Conservation (phyloP, 2,888 invertebrate genomes). For the Caradrina kadenii region DNA sequence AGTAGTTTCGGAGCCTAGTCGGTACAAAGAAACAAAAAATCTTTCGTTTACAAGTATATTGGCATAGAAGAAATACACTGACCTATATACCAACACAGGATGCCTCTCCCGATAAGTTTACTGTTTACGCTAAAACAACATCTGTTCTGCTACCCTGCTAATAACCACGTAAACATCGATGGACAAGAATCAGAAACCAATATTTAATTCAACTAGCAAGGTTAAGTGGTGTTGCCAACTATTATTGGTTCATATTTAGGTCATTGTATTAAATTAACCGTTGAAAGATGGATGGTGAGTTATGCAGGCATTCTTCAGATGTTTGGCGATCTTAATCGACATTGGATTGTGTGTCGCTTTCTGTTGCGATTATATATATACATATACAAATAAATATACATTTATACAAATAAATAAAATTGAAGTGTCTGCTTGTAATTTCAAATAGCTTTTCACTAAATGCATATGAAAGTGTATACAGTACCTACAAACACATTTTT, state of each 20-base stretch:
- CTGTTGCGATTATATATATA: background rate
- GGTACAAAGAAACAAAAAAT: no score
- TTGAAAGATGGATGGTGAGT: slow-evolving; percentile 35
- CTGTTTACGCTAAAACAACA: slow-evolving; percentile 28
- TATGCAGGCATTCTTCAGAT: background rate
- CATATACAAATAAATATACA: no score
- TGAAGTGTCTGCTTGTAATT: no score
- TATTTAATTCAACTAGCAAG: slow-evolving; percentile 20
- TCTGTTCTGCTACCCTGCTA: slow-evolving; percentile 21
- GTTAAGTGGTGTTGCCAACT: slow-evolving; percentile 21
- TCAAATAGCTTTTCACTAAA: no score
- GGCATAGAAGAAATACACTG: no score
- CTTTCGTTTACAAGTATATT: no score
- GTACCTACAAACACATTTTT: no score
- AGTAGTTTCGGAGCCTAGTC: no score
- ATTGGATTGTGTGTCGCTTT: slow-evolving; percentile 13
- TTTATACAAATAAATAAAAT: no score
- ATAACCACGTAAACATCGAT: slow-evolving; percentile 24
- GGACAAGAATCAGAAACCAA: slow-evolving; percentile 42
- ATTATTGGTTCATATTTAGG: slow-evolving; percentile 39
- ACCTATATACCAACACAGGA: slow-evolving; percentile 1
- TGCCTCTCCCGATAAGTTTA: slow-evolving; percentile 20
- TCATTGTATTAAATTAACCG: slow-evolving; percentile 37
- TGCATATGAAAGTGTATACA: no score
- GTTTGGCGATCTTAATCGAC: slow-evolving; percentile 14